Base-by-base conservation (phyloP, 1,140 invertebrate species). In the Drosophila prosaltans region DNA sequence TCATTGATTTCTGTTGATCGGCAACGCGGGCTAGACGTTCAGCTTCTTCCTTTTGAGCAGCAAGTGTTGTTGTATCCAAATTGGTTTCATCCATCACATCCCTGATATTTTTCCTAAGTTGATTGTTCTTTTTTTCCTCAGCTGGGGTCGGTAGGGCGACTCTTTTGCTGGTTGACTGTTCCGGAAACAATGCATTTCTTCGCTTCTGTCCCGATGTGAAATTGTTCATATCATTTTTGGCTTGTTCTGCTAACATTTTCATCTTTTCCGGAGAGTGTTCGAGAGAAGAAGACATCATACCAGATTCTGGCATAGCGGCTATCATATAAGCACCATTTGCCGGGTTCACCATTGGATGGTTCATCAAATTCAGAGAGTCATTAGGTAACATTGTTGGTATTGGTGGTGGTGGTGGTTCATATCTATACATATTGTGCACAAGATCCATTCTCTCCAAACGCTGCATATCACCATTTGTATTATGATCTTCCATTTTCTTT, bases 61-160 rank as follows among this genome's bases (percentile, higher is more conserved):
- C 95, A n/a, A 98, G 90, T 5, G 98, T 99, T 7, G 97, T 96
- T 75, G 97, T 96, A 90, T 99, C 98, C 55, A 99, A 92, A 85
- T 98, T 97, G 62, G 96, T 96, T 82, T 98, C 97, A 86, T 97
- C 96, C 94, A 98, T 96, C 1, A 99, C 98, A 93, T 98, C 97
- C 45, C 97, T 94, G 77, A 97, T 98, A 81, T 97, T 98, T 65
- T 96, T 94, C 21, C 97, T 93, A 79, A 97, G 94, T 90, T 96
- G 96, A 24, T 95, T 92, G 63, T 94, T 93, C 88, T 95, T 96
- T 63, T 94, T 93, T 55, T 94, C 93, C 92, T 93, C 92, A 9
- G 69, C 68, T 6, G 32, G 32, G 3, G 74, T 63, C 51, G 85
- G 51, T 28, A 83, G 40, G 6, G 67, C 64, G n/a, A 72, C 41